Evolutionary conservation across 1,140 invertebrate species (phyloP).

Genomic region (Rhopalosiphum padi): DNA sequence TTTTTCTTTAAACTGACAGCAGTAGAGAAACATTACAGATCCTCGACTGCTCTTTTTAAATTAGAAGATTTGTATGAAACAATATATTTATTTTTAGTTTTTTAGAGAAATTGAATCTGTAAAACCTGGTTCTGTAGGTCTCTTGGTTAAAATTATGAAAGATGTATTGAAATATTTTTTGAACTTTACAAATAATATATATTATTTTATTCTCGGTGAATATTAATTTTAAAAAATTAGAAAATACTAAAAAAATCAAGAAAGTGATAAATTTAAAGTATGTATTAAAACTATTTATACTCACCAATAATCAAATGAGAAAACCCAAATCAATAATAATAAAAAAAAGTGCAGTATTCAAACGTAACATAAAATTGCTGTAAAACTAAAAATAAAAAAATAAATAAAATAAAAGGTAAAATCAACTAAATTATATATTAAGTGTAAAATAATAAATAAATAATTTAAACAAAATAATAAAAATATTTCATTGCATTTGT

Average conservation of each 20-base stretch:
- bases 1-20: not conserved
- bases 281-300: not conserved
- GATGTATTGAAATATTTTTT: not conserved
- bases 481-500: not conserved
- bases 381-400: conserved; percentile 51
- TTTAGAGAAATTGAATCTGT: not conserved
- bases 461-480: conserved; percentile 25
- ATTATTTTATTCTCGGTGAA: not conserved
- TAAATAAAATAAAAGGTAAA: conserved; percentile 33
- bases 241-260: conserved; percentile 1
- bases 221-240: not conserved
- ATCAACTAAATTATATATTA: conserved; percentile 1
- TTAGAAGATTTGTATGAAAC: too few relatives aligned
- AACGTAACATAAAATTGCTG: conserved; percentile 31
- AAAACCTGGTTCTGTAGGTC: not conserved
- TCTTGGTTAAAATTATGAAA: not conserved
- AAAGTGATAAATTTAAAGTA: conserved; percentile 1
- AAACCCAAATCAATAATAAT: conserved; percentile 36
- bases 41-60: too few relatives aligned
- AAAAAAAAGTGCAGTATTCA: conserved; percentile 42
- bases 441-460: conserved; percentile 23
- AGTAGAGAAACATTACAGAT: too few relatives aligned
- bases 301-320: conserved; percentile 30
- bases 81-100: too few relatives aligned
- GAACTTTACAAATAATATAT: not conserved